These are phyloP conservation scores for Acheta domesticus DNA, from an alignment of 2,888 invertebrate genomes.

Conservation along the genomic window DNA sequence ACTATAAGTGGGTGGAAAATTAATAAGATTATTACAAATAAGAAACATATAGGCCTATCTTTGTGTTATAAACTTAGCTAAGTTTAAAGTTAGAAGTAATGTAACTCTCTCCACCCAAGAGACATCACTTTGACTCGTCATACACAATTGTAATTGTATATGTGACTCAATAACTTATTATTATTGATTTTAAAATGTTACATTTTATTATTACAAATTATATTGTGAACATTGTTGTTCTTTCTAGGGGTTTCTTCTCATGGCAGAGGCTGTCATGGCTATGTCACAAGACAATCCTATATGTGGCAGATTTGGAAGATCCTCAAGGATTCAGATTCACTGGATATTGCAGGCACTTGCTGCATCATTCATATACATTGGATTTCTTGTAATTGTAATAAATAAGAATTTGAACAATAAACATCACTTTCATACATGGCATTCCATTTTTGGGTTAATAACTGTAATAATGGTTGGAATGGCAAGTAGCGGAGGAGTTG, in stretches of 20 bases:
- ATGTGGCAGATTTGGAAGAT: constrained; percentile 28
- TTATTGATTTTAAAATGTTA: too few relatives aligned
- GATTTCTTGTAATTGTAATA: constrained; percentile 34
- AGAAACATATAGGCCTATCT: too few relatives aligned
- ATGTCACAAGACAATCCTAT: constrained; percentile 33
- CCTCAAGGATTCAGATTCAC: constrained; percentile 32
- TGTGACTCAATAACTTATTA: too few relatives aligned
- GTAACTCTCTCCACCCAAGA: too few relatives aligned
- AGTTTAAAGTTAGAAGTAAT: too few relatives aligned
- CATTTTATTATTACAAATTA: too few relatives aligned
- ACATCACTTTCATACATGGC: constrained; percentile 33
- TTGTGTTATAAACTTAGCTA: too few relatives aligned
- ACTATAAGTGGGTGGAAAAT: too few relatives aligned
- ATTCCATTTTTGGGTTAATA: constrained; percentile 31
- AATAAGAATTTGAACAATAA: constrained; percentile 33
- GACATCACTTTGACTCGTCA: too few relatives aligned
- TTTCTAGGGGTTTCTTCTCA: constrained; percentile 32
- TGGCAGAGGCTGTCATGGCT: constrained; percentile 34
- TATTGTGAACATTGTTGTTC: too few relatives aligned
- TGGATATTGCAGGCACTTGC: constrained; percentile 34
- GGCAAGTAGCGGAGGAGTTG: constrained; percentile 32
- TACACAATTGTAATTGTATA: too few relatives aligned
- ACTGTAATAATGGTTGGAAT: constrained; percentile 31
- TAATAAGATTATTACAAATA: too few relatives aligned
- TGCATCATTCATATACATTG: constrained; percentile 32